Conservation (phyloP, 2,797 vertebrate genomes). For the Macropus fuliginosus region DNA sequence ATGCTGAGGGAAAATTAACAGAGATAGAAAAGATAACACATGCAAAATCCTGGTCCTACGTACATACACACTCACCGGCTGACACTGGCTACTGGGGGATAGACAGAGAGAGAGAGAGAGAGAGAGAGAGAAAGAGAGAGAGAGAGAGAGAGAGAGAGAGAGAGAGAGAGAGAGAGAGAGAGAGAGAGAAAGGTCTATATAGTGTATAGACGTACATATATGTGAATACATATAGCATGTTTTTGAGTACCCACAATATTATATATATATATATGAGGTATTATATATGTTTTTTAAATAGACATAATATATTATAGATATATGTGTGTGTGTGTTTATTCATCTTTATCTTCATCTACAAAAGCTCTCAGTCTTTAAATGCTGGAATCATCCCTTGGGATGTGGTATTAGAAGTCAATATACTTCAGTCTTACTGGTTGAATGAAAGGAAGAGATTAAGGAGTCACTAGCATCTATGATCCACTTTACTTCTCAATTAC, state of each 20-base stretch:
- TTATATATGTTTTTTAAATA: neutral
- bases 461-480: neutral
- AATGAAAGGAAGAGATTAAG: neutral
- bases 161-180: too few species aligned
- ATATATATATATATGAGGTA: too few species aligned
- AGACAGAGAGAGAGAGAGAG: too few species aligned
- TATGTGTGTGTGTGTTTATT: neutral
- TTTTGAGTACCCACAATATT: neutral
- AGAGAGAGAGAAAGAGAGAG: too few species aligned
- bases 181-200: too few species aligned
- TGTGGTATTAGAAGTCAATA: neutral
- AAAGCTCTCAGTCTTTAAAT: neutral
- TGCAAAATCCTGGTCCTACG: neutral
- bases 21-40: neutral
- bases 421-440: neutral
- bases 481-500: neutral
- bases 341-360: neutral
- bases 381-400: neutral
- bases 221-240: neutral
- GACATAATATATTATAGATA: neutral
- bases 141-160: too few species aligned
- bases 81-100: neutral
- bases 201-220: neutral
- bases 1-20: neutral
- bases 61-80: neutral